Evolutionary conservation across 2,113 vertebrate species (phyloP), one percentile per base, ranked within the genome.

Genomic region (Hippocampus abdominalis): DNA sequence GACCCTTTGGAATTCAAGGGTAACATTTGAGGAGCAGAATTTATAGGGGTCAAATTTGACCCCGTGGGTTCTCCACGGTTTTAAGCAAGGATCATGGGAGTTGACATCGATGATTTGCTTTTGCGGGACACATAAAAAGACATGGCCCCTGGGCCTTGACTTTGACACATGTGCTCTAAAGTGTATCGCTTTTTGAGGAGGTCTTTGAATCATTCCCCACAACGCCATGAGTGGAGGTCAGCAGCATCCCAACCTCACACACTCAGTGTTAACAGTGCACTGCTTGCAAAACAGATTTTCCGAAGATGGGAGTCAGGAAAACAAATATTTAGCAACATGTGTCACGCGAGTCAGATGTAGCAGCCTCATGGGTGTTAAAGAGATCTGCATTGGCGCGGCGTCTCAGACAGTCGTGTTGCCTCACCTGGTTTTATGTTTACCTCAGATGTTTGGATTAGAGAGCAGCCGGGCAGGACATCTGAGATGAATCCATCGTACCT

Each of bases 401-500:
- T 80, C 79, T 86, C 74, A 83, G 81, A 85, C 87, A 77, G 84
- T 64, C 72, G 61, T 77, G 82, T 85, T 85, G 72, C 87, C 80
- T 90, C 90, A 89, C 90, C 90, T 91, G 87, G 78, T 81, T 61
- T 60, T 75, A 75, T 88, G 73, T 90, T 89, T 90, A 87, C 86
- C 86, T 85, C 89, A 91, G 90, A 91, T 91, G 89, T 83, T 84
- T 20, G 90, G 90, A 88, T 91, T 91, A 89, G 79, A 65, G 79
- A 57, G 67, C 77, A 82, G 84, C 85, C 86, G 76, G 87, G 83
- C 86, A 83, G 83, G 83, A 88, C 82, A 83, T 85, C 86, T 71
- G 79, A 75, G 73, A 81, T 54, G 89, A 89, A 89, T 88, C 87
- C 87, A 36, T 77, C 49, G 66, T 83, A 79, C 81, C 74, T 86